A percentile compares a stretch with the other conserved stretches of the same genome.
These are phyloP conservation scores for Rhagonycha fulva DNA, from an alignment of 2,888 invertebrate species.

Conservation along the genomic window DNA sequence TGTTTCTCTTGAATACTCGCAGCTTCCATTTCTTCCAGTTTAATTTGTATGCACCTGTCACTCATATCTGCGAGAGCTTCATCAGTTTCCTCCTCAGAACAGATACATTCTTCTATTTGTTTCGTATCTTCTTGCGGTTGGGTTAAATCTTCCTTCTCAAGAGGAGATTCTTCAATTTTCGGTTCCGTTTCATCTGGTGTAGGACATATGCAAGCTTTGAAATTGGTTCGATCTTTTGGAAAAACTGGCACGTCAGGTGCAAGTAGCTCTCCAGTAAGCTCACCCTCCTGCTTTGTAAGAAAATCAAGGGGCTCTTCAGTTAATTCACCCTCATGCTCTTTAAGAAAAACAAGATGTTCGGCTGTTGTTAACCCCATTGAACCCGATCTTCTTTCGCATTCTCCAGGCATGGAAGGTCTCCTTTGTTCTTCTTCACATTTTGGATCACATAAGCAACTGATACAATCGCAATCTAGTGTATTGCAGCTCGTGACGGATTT, in stretches of 20 bases:
- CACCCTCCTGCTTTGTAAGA: not conserved
- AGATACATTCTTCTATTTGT: too few relatives aligned
- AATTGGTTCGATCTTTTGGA: not conserved
- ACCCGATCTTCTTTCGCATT: not conserved
- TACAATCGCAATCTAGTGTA: conserved; percentile 24
- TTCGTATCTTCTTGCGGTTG: too few relatives aligned
- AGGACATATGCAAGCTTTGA: not conserved
- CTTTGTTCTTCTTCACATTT: not conserved
- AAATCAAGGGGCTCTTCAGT: not conserved
- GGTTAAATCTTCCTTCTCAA: too few relatives aligned
- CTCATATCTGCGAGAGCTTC: not conserved
- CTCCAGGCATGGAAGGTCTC: not conserved
- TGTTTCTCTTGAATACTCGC: not conserved
- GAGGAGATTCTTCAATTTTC: too few relatives aligned
- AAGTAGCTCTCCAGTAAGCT: not conserved
- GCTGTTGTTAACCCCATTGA: not conserved
- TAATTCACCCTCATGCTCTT: not conserved
- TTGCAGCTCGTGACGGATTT: not conserved
- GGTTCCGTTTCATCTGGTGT: not conserved
- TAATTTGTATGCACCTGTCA: not conserved
- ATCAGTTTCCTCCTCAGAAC: not conserved
- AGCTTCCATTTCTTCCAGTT: not conserved
- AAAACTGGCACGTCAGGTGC: not conserved
- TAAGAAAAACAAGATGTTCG: not conserved
- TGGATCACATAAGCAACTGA: conserved; percentile 19